Evolutionary conservation across 2,797 vertebrate species (phyloP).

Genomic region (Dendrocincla fuliginosa): DNA sequence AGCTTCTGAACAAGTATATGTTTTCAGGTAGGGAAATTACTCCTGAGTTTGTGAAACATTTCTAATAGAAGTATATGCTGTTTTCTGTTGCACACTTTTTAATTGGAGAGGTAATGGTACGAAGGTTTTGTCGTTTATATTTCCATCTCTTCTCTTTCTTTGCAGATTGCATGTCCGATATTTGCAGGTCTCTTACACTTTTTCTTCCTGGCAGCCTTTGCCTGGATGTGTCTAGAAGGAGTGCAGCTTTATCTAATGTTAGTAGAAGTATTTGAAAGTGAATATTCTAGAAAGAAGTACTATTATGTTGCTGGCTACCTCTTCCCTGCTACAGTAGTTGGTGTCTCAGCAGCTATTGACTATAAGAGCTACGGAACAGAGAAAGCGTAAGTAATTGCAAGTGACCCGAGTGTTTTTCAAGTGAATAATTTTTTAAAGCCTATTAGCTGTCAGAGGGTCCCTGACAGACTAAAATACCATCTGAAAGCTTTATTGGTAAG

Average conservation of each 20-base stretch:
- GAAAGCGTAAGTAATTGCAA: slow-evolving; percentile 90
- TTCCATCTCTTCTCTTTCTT: slow-evolving; percentile 57
- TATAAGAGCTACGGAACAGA: slow-evolving; percentile 95
- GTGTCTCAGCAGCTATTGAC: slow-evolving; percentile 95
- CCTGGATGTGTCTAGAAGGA: slow-evolving; percentile 99
- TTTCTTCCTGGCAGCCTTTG: slow-evolving; percentile 98
- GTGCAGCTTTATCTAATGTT: slow-evolving; percentile 99
- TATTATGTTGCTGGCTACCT: slow-evolving; percentile 97
- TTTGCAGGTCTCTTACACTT: slow-evolving; percentile 97
- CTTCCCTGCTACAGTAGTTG: slow-evolving; percentile 95
- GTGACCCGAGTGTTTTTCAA: slow-evolving; percentile 78
- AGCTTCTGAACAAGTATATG: neutral
- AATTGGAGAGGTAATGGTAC: neutral
- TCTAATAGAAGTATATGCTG: neutral
- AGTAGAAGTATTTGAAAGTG: slow-evolving; percentile 98
- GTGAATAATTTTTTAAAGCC: slow-evolving; percentile 79
- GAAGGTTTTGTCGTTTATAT: slow-evolving; percentile 1
- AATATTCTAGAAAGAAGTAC: slow-evolving; percentile 98
- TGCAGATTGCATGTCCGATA: slow-evolving; percentile 95
- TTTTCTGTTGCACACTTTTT: neutral
- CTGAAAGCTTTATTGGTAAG: slow-evolving; percentile 78
- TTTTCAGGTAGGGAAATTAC: neutral
- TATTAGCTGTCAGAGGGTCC: slow-evolving; percentile 76
- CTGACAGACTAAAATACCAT: slow-evolving; percentile 77
- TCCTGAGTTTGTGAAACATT: neutral